Conservation (phyloP, 2,797 vertebrate genomes). For the Peromyscus aztecus region DNA sequence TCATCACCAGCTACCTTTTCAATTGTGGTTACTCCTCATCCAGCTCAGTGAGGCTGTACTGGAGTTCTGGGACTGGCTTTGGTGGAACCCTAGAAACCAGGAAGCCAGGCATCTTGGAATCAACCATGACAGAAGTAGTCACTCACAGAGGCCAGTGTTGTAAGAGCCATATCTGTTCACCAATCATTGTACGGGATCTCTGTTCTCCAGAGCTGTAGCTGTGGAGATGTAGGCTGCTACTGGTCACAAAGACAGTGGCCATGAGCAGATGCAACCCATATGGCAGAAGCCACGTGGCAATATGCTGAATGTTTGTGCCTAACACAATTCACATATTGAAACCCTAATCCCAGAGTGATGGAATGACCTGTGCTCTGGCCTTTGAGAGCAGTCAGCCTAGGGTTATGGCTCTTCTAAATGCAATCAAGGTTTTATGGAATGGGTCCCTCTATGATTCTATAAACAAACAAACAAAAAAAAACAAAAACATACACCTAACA, state of each 20-base stretch:
- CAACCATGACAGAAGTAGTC: background rate
- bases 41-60: background rate
- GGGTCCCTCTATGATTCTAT: background rate
- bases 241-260: background rate
- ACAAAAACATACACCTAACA: background rate
- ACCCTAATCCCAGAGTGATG: background rate
- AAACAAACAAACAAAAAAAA: background rate
- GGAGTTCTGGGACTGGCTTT: background rate
- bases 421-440: background rate
- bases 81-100: background rate
- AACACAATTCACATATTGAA: background rate
- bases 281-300: background rate
- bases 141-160: background rate
- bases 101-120: background rate
- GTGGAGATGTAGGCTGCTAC: too few relatives aligned
- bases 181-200: background rate
- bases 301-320: too few relatives aligned
- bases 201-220: background rate
- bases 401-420: background rate
- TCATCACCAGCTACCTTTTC: background rate
- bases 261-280: background rate
- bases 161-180: background rate
- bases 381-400: background rate
- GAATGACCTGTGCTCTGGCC: background rate
- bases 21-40: background rate